Conservation (phyloP, 2,797 vertebrate species). For the Peromyscus attwateri region DNA sequence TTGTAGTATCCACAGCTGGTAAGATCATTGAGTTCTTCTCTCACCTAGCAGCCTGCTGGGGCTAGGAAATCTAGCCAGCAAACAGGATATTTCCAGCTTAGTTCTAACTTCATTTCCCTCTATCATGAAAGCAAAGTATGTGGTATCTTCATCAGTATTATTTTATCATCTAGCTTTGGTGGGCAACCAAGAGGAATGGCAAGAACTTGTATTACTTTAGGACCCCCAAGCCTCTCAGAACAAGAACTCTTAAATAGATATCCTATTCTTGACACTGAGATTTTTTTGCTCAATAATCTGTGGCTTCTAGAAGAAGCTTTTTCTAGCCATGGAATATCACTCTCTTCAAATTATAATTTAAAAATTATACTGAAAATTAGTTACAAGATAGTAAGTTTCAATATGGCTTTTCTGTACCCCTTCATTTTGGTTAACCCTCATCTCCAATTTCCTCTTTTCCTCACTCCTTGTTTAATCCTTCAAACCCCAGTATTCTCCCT, state of each 20-base stretch:
- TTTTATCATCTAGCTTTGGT: not conserved
- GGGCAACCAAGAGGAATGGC: not conserved
- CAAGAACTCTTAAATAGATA: not conserved
- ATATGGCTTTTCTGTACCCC: not conserved
- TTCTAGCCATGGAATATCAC: not conserved
- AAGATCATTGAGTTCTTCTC: not conserved
- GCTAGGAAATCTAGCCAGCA: not conserved
- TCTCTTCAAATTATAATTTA: not conserved
- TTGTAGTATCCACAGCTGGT: no score
- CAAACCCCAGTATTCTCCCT: no score
- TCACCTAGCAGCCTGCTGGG: not conserved
- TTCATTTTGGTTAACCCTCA: not conserved
- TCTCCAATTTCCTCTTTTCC: not conserved
- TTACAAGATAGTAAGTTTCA: not conserved
- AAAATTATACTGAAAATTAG: not conserved
- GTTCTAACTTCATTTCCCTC: not conserved
- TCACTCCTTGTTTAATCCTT: not conserved
- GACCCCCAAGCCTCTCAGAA: rapidly evolving
- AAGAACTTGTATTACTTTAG: not conserved
- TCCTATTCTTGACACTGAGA: not conserved
- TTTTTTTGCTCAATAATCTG: not conserved
- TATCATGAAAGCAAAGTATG: not conserved
- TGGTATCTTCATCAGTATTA: not conserved
- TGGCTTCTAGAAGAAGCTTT: not conserved
- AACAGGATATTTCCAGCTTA: not conserved